A percentile compares a stretch with the other conserved stretches of the same genome.
Evolutionary conservation across 1,140 invertebrate species (phyloP).

Genomic region (Micrasema longulum): DNA sequence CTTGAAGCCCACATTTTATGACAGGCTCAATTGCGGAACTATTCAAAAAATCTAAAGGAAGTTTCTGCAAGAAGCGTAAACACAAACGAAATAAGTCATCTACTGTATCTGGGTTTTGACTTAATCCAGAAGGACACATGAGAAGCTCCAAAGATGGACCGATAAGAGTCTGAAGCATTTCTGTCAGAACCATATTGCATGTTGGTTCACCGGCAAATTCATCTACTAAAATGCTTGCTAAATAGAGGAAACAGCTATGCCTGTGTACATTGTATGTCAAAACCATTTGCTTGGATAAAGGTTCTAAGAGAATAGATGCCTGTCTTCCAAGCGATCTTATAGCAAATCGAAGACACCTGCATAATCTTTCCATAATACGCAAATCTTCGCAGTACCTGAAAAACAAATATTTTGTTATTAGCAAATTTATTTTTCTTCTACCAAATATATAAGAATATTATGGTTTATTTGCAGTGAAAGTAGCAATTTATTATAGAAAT

Average conservation of each 20-base stretch:
- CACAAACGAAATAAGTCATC: constrained; percentile 96
- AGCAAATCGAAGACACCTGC: constrained; percentile 89
- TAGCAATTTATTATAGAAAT: too few relatives aligned
- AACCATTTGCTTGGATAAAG: constrained; percentile 89
- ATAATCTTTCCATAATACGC: constrained; percentile 91
- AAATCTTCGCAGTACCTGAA: constrained; percentile 83
- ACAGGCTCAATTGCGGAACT: constrained; percentile 78
- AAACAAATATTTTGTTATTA: too few relatives aligned
- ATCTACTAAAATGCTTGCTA: constrained; percentile 95
- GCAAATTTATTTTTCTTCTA: too few relatives aligned
- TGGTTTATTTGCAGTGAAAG: too few relatives aligned
- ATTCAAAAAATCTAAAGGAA: constrained; percentile 84
- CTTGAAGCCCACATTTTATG: constrained; percentile 84
- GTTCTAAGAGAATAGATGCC: constrained; percentile 81
- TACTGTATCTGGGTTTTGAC: constrained; percentile 96
- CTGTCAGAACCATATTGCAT: constrained; percentile 80
- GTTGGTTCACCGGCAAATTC: constrained; percentile 83
- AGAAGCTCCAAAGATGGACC: constrained; percentile 86
- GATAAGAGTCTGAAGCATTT: constrained; percentile 90
- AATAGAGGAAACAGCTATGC: constrained; percentile 95
- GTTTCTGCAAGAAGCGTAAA: constrained; percentile 88
- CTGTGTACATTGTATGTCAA: constrained; percentile 83
- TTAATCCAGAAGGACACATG: constrained; percentile 79
- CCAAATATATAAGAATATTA: too few relatives aligned
- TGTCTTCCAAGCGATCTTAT: constrained; percentile 88